Evolutionary conservation across 2,113 vertebrate genomes (phyloP).

Genomic region (Clarias macrocephalus): DNA sequence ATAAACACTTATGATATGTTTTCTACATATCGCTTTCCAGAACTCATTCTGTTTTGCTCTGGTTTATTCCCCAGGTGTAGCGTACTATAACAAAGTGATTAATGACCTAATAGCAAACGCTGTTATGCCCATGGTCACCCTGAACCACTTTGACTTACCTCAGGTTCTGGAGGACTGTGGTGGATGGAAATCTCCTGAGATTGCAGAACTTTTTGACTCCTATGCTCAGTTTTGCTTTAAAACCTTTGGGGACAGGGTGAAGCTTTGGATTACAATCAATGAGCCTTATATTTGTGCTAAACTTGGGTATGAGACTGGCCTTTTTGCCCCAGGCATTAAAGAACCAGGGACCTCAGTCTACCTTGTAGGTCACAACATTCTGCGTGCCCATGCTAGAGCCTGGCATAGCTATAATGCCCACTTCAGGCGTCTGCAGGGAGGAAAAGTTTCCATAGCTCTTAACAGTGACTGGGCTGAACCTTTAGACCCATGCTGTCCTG

Average conservation of each 20-base stretch:
- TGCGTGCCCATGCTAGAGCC: conserved; percentile 74
- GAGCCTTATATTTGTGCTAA: conserved; percentile 71
- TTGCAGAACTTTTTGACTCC: conserved; percentile 68
- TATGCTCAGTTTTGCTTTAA: conserved; percentile 80
- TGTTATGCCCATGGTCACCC: conserved; percentile 73
- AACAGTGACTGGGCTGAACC: conserved; percentile 76
- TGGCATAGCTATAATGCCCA: conserved; percentile 76
- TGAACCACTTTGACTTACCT: conserved; percentile 79
- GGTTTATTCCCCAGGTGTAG: conserved; percentile 63
- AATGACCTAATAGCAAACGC: conserved; percentile 70
- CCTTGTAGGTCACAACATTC: conserved; percentile 73
- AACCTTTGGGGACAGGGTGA: conserved; percentile 77
- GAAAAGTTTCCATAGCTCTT: conserved; percentile 70
- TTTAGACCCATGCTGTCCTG: conserved; percentile 53
- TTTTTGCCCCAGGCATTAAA: conserved; percentile 68
- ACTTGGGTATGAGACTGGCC: conserved; percentile 64
- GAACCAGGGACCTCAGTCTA: conserved; percentile 71
- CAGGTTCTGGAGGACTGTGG: conserved; percentile 76
- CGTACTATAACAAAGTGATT: conserved; percentile 80
- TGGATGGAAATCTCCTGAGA: conserved; percentile 70
- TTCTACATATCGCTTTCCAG: neutral
- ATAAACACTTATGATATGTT: neutral
- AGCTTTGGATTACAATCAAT: conserved; percentile 82
- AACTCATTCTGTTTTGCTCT: neutral
- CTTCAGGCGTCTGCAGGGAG: conserved; percentile 69